Base-by-base conservation (phyloP, 2,113 vertebrate species). In the Struthio camelus region DNA sequence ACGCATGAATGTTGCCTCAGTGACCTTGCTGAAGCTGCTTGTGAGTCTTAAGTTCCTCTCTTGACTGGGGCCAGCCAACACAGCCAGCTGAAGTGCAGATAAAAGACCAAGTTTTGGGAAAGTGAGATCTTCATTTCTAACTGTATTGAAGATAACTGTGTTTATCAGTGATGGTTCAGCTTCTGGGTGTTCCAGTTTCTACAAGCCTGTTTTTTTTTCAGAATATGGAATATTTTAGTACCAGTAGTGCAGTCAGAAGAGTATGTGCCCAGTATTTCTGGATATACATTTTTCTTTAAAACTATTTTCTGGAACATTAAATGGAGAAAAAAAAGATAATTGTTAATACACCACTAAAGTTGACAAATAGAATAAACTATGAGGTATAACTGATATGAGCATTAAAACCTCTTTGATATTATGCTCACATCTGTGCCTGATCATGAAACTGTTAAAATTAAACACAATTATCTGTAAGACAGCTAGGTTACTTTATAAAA, bases 381-480 rank as follows among this genome's bases (percentile, higher is more conserved):
- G 62, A 91, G 69, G n/a, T 32, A 56, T 66, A 80, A 92, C 27
- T 81, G 59, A 86, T 90, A 38, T 53, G 86, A 84, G 42, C 77
- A 90, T 95, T 84, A 94, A 89, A 78, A 95, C 25, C 65, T 93
- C 80, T 92, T 97, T 93, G 83, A 89, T 87, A 93, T 90, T 96
- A 89, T 61, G 70, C 65, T 97, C 88, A 93, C 90, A 96, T 96
- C 94, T 95, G 86, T 95, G 73, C 85, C 88, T 96, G 96, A 92
- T 95, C 88, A 69, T 86, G 90, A 95, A 96, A 93, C 56, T 93
- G 93, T 96, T 96, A 95, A 96, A 97, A 96, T 94, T 95, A 95
- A 95, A 92, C 80, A 94, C 82, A 95, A 95, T 95, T 96, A 94
- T 92, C 90, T 89, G 77, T 71, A 81, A 84, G 80, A 87, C 77